Evolutionary conservation across 2,888 invertebrate genomes (phyloP), one percentile per base, ranked within the genome.

Genomic region (Metacarcinus magister): DNA sequence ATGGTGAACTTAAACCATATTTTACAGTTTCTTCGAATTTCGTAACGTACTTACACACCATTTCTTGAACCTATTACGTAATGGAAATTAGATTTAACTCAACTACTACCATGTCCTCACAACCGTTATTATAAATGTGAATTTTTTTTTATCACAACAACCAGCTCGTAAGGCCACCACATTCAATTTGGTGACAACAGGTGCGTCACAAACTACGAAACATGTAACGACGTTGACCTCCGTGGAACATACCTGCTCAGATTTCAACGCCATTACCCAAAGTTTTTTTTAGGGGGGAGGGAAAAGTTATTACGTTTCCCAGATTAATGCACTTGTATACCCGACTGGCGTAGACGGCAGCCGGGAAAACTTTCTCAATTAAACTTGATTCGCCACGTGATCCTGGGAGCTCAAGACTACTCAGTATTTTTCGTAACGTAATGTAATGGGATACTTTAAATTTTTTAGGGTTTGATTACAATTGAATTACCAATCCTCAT

Each of bases 291-390:
- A 5, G 1, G 7, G 16, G 16, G n/a, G 67, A n/a, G 3, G n/a
- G 67, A n/a, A 67, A n/a, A 23, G 67, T 67, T 67, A 7, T 67
- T 67, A n/a, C n/a, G 67, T 67, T 4, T 67, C 19, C 19, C 67
- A 54, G 67, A 67, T 67, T 67, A 67, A 67, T 67, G 67, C 67
- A 67, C 67, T 67, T n/a, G 67, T 67, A 67, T 67, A 67, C 67
- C 23, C 23, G n/a, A 67, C 67, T n/a, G 67, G 67, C 23, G 67
- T 67, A 67, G 67, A 67, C 67, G 67, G 19, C 16, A n/a, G 7
- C 67, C n/a, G 7, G 23, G 67, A 67, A 67, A 67, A 67, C 67
- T 67, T 67, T 67, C 67, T 23, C 67, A 67, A 67, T 67, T 67
- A 67, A 67, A 67, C 67, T 67, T 67, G 67, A 67, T 67, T 67